Conservation (phyloP, 2,888 invertebrate species). For the Gortyna flavago region DNA sequence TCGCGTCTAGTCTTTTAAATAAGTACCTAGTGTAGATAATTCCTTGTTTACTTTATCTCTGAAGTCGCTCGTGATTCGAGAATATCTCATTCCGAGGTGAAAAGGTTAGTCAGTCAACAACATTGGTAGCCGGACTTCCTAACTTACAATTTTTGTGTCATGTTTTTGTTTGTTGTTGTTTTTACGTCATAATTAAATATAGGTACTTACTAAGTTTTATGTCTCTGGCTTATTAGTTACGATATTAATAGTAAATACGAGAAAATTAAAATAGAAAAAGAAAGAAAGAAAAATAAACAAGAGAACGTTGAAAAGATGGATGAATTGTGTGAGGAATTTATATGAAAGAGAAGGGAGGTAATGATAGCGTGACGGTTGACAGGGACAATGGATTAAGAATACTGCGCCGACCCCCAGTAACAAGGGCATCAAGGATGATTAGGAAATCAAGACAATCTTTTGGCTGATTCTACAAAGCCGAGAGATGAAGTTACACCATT, state of each 20-base stretch:
- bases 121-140: constrained; percentile 10
- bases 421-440: not conserved
- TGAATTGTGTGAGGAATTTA: not conserved
- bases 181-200: not conserved
- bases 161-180: too few species aligned
- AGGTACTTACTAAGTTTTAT: not conserved
- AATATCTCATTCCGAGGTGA: not conserved
- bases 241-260: not conserved
- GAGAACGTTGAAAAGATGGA: too few species aligned
- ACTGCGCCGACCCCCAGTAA: too few species aligned
- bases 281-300: not conserved
- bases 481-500: too few species aligned
- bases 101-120: not conserved
- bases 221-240: not conserved
- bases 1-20: not conserved
- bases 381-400: too few species aligned
- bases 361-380: too few species aligned
- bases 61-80: not conserved
- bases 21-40: not conserved
- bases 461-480: not conserved
- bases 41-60: not conserved
- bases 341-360: too few species aligned
- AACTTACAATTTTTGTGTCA: not conserved
- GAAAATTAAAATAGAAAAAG: not conserved
- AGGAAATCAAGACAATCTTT: not conserved